Conservation (phyloP, 2,888 invertebrate genomes). For the Biston stratarius region DNA sequence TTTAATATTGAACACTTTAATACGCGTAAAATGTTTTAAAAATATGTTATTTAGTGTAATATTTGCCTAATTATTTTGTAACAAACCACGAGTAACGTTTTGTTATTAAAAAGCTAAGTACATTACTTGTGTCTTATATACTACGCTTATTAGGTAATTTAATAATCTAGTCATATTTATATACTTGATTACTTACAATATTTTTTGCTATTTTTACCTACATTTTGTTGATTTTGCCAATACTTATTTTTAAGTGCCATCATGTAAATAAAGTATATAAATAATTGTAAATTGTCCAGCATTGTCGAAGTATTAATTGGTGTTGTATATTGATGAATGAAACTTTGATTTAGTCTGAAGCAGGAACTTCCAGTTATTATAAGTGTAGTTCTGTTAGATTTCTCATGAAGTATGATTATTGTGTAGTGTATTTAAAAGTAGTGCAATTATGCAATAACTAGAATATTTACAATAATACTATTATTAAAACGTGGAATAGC, state of each 20-base stretch:
- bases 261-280: conserved; percentile 15
- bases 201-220: conserved; percentile 22
- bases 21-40: no score
- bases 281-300: conserved; percentile 26
- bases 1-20: no score
- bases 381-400: conserved; percentile 20
- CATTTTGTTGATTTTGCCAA: conserved; percentile 20
- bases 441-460: conserved; percentile 42
- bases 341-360: conserved; percentile 35
- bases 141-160: conserved; percentile 30
- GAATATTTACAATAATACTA: conserved; percentile 16
- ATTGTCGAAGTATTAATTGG: conserved; percentile 27
- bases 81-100: background rate
- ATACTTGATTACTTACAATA: conserved; percentile 5
- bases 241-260: conserved; percentile 22
- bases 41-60: no score
- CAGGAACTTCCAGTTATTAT: conserved; percentile 36
- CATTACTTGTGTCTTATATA: conserved; percentile 3
- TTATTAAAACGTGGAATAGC: conserved; percentile 27
- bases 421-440: conserved; percentile 38
- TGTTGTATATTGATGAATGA: conserved; percentile 26
- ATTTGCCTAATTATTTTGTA: background rate
- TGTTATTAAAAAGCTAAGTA: background rate
- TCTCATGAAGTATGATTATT: conserved; percentile 25
- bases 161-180: conserved; percentile 24